Base-by-base conservation (phyloP, 2,113 vertebrate genomes). In the Pogona vitticeps region DNA sequence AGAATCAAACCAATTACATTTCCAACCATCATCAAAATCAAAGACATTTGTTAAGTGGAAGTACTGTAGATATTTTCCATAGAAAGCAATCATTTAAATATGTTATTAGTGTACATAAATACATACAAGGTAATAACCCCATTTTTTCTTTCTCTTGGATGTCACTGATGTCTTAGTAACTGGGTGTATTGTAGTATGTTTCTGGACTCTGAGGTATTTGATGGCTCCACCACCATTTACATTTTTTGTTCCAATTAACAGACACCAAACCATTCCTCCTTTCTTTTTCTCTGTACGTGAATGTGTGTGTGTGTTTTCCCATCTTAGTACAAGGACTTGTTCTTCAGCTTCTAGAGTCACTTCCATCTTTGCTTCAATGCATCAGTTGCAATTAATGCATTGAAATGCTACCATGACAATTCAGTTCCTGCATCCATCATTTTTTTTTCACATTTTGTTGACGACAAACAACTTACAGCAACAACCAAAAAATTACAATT, bases 401-500 rank as follows among this genome's bases (percentile, higher is more conserved):
- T 97, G 96, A 92, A 93, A 91, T 93, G 80, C 79, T 91, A 91
- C 92, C 91, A 91, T 90, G 95, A 94, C 92, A 95, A 94, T 93
- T 96, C 94, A 81, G 90, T 95, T 94, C 94, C 10, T 58, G 59
- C 71, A 82, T 90, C 95, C 96, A 83, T 95, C 96, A 95, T 97
- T 98, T 98, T 97, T 98, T 97, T 97, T 93, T 98, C 97, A 96
- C 97, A 86, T 97, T 98, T 96, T 97, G 95, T 97, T 98, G 93
- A 96, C 96, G 95, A 96, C 95, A 92, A 93, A 75, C 85, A 76
- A 58, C 70, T 52, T 38, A 89, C 82, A 91, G 88, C 89, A 12
- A 12, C 23, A 72, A 42, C 85, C 90, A 90, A 94, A 96, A 88
- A 80, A 77, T 97, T 97, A 97, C 98, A 98, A 98, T 98, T 98